Conservation (phyloP, 1,140 invertebrate species). For the Eurosta solidaginis region DNA sequence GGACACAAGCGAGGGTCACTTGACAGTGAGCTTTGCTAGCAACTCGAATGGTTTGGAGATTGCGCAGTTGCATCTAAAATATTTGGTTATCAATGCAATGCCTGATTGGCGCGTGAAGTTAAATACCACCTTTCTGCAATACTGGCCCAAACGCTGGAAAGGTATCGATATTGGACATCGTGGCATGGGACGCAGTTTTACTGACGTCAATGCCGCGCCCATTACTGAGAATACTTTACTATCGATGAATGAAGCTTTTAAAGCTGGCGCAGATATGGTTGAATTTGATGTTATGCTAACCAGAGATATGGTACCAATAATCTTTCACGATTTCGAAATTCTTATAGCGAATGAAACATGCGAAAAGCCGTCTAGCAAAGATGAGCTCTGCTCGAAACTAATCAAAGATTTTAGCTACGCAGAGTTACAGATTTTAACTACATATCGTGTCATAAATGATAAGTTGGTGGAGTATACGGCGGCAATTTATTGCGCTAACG, state of each 20-base stretch:
- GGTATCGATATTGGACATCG: slow-evolving; percentile 89
- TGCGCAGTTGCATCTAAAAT: neutral
- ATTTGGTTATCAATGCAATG: neutral
- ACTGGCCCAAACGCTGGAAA: neutral
- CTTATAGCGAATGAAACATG: slow-evolving; percentile 34
- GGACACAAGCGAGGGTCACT: neutral
- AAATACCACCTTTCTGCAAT: neutral
- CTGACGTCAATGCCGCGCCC: slow-evolving; percentile 56
- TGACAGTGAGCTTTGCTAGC: neutral
- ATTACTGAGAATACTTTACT: slow-evolving; percentile 65
- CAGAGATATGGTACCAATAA: slow-evolving; percentile 44
- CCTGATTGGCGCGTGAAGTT: neutral
- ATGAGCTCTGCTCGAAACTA: neutral
- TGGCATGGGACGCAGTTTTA: slow-evolving; percentile 72
- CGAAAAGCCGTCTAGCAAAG: neutral
- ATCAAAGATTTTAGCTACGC: slow-evolving; percentile 14
- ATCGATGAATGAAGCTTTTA: slow-evolving; percentile 34
- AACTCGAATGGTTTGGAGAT: neutral
- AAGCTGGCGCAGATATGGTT: slow-evolving; percentile 43
- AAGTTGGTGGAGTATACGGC: neutral
- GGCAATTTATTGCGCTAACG: neutral
- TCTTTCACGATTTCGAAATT: slow-evolving; percentile 44
- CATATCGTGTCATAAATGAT: neutral
- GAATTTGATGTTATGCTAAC: slow-evolving; percentile 51
- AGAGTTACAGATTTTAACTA: neutral